Evolutionary conservation across 2,797 vertebrate species (phyloP).

Genomic region (Xenopus petersii): DNA sequence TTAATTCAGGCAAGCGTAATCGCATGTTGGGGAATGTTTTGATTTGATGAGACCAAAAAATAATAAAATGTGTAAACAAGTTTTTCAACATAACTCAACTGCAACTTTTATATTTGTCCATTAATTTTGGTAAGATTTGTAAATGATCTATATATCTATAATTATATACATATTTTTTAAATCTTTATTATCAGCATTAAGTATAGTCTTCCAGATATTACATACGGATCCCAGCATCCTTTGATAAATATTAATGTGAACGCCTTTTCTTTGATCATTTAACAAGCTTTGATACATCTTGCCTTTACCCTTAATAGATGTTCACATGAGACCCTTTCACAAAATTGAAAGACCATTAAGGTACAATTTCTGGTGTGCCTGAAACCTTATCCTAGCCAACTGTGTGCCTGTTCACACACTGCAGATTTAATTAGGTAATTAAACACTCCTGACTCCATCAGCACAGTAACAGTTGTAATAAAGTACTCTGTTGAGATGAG

Average conservation of each 20-base stretch:
- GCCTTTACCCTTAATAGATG: slow-evolving; percentile 37
- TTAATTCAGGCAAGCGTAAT: too few relatives aligned
- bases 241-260: slow-evolving; percentile 58
- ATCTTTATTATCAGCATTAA: slow-evolving; percentile 41
- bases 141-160: slow-evolving; percentile 33
- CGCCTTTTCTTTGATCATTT: slow-evolving; percentile 58
- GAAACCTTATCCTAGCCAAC: slow-evolving; percentile 45
- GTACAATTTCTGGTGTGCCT: slow-evolving; percentile 20
- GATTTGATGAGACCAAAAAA: too few relatives aligned
- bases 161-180: slow-evolving; percentile 19
- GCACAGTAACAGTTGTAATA: background rate
- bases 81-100: too few relatives aligned
- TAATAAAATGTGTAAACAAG: too few relatives aligned
- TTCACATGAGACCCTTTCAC: slow-evolving; percentile 47
- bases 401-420: slow-evolving; percentile 27
- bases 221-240: slow-evolving; percentile 39
- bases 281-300: slow-evolving; percentile 55
- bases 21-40: too few relatives aligned
- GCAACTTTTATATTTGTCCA: background rate
- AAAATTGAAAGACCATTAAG: slow-evolving; percentile 49
- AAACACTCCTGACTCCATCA: slow-evolving; percentile 2
- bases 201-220: slow-evolving; percentile 38
- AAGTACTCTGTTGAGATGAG: too few relatives aligned
- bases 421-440: slow-evolving; percentile 20
- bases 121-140: slow-evolving; percentile 35